A percentile compares a stretch with the other conserved stretches of the same genome.
Evolutionary conservation across 2,888 invertebrate species (phyloP).

Genomic region (Diarsia rubi): DNA sequence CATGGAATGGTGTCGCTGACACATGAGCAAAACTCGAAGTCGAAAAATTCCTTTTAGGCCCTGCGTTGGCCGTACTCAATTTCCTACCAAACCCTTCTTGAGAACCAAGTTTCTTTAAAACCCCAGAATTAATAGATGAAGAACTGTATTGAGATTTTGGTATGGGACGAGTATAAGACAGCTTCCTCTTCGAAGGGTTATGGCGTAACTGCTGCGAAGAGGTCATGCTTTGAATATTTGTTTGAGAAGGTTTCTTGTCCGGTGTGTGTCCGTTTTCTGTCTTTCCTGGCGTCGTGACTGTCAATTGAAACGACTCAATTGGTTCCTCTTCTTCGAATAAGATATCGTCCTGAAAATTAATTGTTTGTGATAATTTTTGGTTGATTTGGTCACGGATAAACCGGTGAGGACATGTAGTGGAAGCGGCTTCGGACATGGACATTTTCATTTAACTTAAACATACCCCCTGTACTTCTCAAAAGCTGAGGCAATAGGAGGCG

Average conservation of each 20-base stretch:
- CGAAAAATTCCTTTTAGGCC: constrained; percentile 93
- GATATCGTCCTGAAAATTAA: constrained; percentile 84
- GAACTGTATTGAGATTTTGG: constrained; percentile 90
- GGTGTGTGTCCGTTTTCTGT: constrained; percentile 66
- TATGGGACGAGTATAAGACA: constrained; percentile 81
- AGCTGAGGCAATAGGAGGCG: too few relatives aligned
- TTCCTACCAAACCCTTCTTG: constrained; percentile 82
- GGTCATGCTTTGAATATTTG: constrained; percentile 67
- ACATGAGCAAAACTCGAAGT: constrained; percentile 96
- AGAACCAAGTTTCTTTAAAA: constrained; percentile 81
- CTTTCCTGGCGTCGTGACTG: constrained; percentile 64
- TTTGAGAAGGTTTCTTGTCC: constrained; percentile 67
- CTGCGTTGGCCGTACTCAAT: constrained; percentile 76
- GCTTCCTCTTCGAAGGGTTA: constrained; percentile 82
- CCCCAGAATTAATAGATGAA: constrained; percentile 91
- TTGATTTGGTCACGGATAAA: background rate
- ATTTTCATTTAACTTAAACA: background rate
- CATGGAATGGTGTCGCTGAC: constrained; percentile 95
- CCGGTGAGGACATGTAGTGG: background rate
- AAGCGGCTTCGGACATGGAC: background rate
- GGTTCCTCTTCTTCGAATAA: constrained; percentile 86
- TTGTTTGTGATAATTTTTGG: constrained; percentile 20
- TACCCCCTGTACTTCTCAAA: too few relatives aligned
- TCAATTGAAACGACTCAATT: constrained; percentile 74
- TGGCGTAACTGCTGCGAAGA: constrained; percentile 75